Conservation (phyloP, 1,140 invertebrate species). For the Anastrepha ludens region DNA sequence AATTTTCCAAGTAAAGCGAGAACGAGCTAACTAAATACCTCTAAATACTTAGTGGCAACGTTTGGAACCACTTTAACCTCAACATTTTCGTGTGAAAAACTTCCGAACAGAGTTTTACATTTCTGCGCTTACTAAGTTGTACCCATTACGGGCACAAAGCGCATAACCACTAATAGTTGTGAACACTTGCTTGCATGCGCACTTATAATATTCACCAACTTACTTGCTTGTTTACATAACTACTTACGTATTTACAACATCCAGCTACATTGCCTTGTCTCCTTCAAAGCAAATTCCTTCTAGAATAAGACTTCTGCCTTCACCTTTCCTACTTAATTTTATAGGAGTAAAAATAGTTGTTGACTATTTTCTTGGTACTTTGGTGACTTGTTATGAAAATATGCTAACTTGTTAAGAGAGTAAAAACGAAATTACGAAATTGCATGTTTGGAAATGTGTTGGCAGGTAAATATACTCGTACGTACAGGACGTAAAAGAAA, state of each 20-base stretch:
- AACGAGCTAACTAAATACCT: constrained; percentile 31
- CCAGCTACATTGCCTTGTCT: no score
- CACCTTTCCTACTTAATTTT: neutral
- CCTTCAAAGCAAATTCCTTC: neutral
- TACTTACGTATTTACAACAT: neutral
- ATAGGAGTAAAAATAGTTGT: neutral
- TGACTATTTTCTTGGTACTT: neutral
- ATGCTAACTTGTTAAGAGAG: constrained; percentile 18
- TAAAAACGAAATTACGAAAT: neutral
- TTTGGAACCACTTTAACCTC: constrained; percentile 26
- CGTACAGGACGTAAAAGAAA: no score
- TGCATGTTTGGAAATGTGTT: no score
- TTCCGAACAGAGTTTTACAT: constrained; percentile 26
- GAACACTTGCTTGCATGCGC: neutral
- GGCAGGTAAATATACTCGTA: no score
- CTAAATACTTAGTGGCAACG: constrained; percentile 7
- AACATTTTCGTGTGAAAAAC: constrained; percentile 22
- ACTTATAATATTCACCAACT: constrained; percentile 15
- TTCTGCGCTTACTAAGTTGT: neutral
- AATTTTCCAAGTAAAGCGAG: neutral
- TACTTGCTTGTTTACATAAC: neutral
- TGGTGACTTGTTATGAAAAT: constrained; percentile 24
- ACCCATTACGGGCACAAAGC: constrained; percentile 11
- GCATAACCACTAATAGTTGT: constrained; percentile 37
- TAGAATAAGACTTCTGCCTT: neutral